A percentile compares a stretch with the other conserved stretches of the same genome.
These are phyloP conservation scores for Drosophila simulans DNA, from an alignment of 1,140 invertebrate species.

Conservation along the genomic window DNA sequence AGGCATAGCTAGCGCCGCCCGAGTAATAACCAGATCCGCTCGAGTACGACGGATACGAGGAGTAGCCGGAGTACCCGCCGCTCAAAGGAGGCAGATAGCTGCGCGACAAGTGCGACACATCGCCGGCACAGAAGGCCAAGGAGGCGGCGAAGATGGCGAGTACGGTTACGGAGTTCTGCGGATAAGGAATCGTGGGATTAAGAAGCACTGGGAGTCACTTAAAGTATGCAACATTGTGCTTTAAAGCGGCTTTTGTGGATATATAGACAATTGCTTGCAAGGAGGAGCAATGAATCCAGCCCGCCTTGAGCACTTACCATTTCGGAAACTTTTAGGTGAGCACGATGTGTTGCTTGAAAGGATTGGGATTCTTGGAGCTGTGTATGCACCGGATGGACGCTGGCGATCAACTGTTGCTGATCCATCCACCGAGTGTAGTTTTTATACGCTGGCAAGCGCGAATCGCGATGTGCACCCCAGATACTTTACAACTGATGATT, in stretches of 20 bases:
- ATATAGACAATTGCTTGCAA: too few species aligned
- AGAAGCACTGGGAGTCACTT: too few species aligned
- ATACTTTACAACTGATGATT: slow-evolving; percentile 67
- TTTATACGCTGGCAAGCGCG: slow-evolving; percentile 60
- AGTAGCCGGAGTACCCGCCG: slow-evolving; percentile 29
- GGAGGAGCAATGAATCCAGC: too few species aligned
- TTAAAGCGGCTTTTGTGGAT: too few species aligned
- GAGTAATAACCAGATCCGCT: slow-evolving; percentile 44
- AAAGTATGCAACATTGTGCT: too few species aligned
- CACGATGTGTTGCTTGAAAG: neutral
- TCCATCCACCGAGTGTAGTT: slow-evolving; percentile 20
- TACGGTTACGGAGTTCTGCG: slow-evolving; percentile 35
- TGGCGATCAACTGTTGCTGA: slow-evolving; percentile 49
- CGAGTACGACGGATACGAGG: slow-evolving; percentile 59
- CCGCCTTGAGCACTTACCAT: slow-evolving; percentile 36
- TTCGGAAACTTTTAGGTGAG: neutral
- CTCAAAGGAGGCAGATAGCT: slow-evolving; percentile 65
- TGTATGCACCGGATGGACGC: slow-evolving; percentile 42
- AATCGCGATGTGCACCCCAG: slow-evolving; percentile 34
- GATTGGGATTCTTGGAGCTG: neutral
- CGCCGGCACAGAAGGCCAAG: slow-evolving; percentile 48
- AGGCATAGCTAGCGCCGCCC: slow-evolving; percentile 22
- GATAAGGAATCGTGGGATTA: neutral
- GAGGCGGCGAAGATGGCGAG: slow-evolving; percentile 41
- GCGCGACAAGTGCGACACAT: slow-evolving; percentile 69